A percentile compares a stretch with the other conserved stretches of the same genome.
These are phyloP conservation scores for Apodemus agrarius DNA, from an alignment of 2,797 vertebrate species.

Conservation along the genomic window DNA sequence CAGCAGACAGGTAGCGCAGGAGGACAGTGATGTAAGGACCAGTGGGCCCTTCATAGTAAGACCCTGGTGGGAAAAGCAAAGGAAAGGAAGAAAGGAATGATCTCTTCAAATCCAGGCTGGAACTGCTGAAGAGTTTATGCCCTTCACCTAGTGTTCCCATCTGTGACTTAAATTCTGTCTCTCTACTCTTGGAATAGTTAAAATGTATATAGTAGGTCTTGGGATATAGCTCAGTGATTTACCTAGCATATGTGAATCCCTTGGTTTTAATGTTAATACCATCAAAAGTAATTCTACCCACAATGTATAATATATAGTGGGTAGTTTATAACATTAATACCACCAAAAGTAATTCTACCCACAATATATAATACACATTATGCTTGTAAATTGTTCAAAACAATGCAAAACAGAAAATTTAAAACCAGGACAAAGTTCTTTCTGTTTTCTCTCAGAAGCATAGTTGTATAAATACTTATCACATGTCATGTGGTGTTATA, in stretches of 20 bases:
- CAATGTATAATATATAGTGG: not conserved
- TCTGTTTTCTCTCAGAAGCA: not conserved
- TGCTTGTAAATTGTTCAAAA: conserved; percentile 24
- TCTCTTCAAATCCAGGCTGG: not conserved
- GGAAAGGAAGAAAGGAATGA: not conserved
- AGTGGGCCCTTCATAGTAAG: not conserved
- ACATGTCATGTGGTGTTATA: not conserved
- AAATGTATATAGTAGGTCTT: not conserved
- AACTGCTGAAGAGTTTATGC: not conserved
- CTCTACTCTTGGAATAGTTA: not conserved
- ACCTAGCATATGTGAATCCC: not conserved
- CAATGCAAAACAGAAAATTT: not conserved
- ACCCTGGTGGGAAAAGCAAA: not conserved
- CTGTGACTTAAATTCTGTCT: conserved; percentile 17
- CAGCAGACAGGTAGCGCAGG: not conserved
- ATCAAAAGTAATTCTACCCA: not conserved
- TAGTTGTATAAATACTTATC: not conserved
- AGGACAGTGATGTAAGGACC: not conserved
- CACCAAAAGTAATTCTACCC: not conserved
- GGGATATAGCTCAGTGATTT: not conserved
- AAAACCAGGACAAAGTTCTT: conserved; percentile 17
- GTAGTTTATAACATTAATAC: too few relatives aligned
- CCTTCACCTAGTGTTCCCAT: not conserved
- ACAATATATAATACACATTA: not conserved
- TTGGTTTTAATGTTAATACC: not conserved